These are phyloP conservation scores for Sardina pilchardus DNA, from an alignment of 2,113 vertebrate genomes.

Conservation along the genomic window DNA sequence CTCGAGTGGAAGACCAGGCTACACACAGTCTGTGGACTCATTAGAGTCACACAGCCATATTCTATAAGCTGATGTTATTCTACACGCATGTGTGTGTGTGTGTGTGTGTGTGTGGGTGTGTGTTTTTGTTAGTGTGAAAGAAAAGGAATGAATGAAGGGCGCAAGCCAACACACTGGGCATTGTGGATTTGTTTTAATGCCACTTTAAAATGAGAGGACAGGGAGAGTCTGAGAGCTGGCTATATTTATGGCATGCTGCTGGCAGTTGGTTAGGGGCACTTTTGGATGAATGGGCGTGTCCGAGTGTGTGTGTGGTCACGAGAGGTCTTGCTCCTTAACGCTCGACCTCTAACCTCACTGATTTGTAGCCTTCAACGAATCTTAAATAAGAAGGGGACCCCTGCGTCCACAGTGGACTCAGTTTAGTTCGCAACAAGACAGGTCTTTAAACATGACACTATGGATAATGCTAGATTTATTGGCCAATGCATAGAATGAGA, in stretches of 20 bases:
- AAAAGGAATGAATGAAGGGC: neutral
- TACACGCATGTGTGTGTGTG: neutral
- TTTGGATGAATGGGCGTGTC: neutral
- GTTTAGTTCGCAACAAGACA: no score
- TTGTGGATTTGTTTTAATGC: neutral
- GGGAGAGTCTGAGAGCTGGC: neutral
- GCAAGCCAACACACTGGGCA: neutral
- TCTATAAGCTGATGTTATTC: neutral
- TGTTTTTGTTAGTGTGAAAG: neutral
- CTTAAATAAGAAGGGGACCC: neutral
- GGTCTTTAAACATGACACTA: no score
- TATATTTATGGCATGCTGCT: neutral
- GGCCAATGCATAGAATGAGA: no score
- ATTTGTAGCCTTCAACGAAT: neutral
- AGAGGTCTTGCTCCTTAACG: conserved; percentile 1
- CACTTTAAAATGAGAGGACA: neutral
- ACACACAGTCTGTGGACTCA: neutral
- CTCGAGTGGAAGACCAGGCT: neutral
- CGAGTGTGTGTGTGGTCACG: neutral
- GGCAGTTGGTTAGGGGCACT: neutral
- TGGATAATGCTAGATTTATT: no score
- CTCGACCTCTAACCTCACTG: conserved; percentile 3
- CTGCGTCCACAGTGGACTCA: neutral
- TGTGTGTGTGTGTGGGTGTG: neutral
- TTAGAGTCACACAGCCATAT: neutral